Conservation (phyloP, 2,113 vertebrate genomes). For the Loxodonta africana region DNA sequence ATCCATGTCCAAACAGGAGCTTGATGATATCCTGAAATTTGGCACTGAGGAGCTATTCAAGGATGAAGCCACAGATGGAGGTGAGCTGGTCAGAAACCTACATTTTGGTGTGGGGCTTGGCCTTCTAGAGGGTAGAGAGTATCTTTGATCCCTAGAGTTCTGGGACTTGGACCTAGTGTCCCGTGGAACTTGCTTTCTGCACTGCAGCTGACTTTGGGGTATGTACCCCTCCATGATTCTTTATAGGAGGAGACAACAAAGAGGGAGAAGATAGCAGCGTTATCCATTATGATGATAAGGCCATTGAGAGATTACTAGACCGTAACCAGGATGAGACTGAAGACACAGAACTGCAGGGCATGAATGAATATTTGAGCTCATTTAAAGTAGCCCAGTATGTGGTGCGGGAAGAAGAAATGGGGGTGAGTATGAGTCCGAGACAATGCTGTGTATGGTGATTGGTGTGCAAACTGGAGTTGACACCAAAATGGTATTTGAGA, state of each 20-base stretch:
- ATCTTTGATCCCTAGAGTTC: neutral
- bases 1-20: constrained; percentile 99
- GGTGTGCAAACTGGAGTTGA: neutral
- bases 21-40: constrained; percentile 99
- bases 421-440: constrained; percentile 89
- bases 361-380: constrained; percentile 99
- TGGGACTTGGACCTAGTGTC: neutral
- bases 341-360: constrained; percentile 98
- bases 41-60: constrained; percentile 99
- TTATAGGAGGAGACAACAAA: constrained; percentile 94
- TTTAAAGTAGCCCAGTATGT: constrained; percentile 99
- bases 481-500: constrained; percentile 44
- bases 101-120: constrained; percentile 8
- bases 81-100: constrained; percentile 78
- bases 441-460: neutral
- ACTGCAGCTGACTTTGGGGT: neutral
- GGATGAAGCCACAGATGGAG: constrained; percentile 95
- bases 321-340: constrained; percentile 97
- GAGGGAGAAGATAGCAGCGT: constrained; percentile 97
- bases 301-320: constrained; percentile 96
- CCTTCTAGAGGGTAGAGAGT: neutral
- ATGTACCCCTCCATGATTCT: constrained; percentile 45
- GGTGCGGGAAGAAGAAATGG: constrained; percentile 98
- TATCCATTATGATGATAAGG: constrained; percentile 98
- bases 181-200: constrained; percentile 12